Base-by-base conservation (phyloP, 2,888 invertebrate genomes). In the Chrysolina oricalcia region DNA sequence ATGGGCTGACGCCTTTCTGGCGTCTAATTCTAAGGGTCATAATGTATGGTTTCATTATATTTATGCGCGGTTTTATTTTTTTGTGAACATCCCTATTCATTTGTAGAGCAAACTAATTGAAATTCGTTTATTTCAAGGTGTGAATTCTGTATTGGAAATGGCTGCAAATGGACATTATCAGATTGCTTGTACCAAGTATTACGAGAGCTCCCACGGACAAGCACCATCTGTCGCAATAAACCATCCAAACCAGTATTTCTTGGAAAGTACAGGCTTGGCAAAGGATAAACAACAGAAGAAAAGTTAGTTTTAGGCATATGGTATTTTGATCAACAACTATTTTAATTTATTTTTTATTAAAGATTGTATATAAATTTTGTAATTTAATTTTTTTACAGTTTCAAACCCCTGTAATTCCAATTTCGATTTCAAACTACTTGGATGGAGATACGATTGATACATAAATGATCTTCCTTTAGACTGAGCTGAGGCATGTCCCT, bases 191-290 rank as follows among this genome's bases (percentile, higher is more conserved):
- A 94, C 94, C 56, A 94, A 94, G 86, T 97, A 95, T 87, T 98
- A 96, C 89, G 94, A 95, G 89, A 89, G 91, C 68, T 91, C 91
- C 0, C 95, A 96, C 80, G 84, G 85, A 80, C 92, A 92, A 81
- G 89, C 90, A 6, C 90, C 91, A n/a, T 85, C 92, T 15, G 93
- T 93, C 50, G 93, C 93, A 2, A 93, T 97, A 50, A 93, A 93
- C 86, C 98, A 98, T 90, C 98, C 98, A 0, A 98, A 98, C 89
- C 95, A 95, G 81, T 98, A 95, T 88, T 98, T 95, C 88, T 93
- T 94, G 83, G 96, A 96, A 85, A 96, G 95, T 92, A 75, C 83
- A 72, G 84, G 82, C 68, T 77, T 86, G 19, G 73, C 70, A 6
- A 85, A 86, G 53, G 84, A 81, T 27, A 83, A 82, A 73, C 76